Evolutionary conservation across 1,140 invertebrate species (phyloP).

Genomic region (Fopius arisanus): DNA sequence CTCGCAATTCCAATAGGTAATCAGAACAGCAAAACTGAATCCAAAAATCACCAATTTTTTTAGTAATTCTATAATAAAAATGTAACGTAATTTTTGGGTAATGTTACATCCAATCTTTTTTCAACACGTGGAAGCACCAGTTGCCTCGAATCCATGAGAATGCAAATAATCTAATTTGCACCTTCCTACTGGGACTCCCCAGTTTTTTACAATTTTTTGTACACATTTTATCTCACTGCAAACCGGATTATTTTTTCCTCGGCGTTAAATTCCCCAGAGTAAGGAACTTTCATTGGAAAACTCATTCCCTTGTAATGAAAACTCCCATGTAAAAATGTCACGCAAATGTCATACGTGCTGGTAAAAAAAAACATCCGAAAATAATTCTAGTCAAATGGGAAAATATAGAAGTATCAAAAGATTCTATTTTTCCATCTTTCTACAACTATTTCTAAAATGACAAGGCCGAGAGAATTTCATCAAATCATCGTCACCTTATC

Average conservation of each 20-base stretch:
- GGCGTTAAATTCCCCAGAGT: background rate
- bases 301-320: slow-evolving; percentile 55
- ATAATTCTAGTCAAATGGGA: too few relatives aligned
- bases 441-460: too few relatives aligned
- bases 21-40: too few relatives aligned
- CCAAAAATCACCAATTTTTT: too few relatives aligned
- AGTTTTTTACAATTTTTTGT: slow-evolving; percentile 47
- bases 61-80: too few relatives aligned
- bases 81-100: too few relatives aligned
- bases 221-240: slow-evolving; percentile 36
- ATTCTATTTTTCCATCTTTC: too few relatives aligned
- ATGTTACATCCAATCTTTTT: too few relatives aligned
- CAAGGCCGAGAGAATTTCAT: too few relatives aligned
- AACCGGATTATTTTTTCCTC: background rate
- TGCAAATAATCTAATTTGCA: slow-evolving; percentile 59
- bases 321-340: background rate
- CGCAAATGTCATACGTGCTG: background rate
- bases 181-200: slow-evolving; percentile 44
- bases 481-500: too few relatives aligned
- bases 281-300: slow-evolving; percentile 37
- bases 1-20: too few relatives aligned
- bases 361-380: background rate
- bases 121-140: background rate
- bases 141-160: slow-evolving; percentile 34
- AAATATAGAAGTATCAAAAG: too few relatives aligned